These are phyloP conservation scores for Masnerella sp. DNA, from an alignment of 2,888 invertebrate genomes.

Conservation along the genomic window DNA sequence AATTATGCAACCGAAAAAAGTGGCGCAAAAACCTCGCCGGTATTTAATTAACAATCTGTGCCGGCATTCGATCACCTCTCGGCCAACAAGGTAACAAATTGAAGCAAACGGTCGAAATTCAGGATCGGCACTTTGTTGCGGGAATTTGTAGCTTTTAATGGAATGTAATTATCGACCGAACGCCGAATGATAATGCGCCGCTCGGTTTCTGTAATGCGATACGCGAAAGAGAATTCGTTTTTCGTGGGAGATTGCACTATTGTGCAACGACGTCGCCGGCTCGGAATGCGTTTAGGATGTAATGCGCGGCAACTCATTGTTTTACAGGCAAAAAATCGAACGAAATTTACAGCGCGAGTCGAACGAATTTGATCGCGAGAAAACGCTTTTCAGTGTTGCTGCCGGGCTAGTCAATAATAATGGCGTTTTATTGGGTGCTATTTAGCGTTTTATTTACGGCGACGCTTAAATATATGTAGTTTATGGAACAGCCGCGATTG, in stretches of 20 bases:
- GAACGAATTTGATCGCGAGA: slow-evolving; percentile 14
- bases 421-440: slow-evolving; percentile 17
- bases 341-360: slow-evolving; percentile 4
- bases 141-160: slow-evolving; percentile 37
- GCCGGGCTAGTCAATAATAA: slow-evolving; percentile 5
- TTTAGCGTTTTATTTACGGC: slow-evolving; percentile 10
- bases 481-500: slow-evolving; percentile 20
- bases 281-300: slow-evolving; percentile 27
- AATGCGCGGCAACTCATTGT: background rate
- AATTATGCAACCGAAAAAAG: no score
- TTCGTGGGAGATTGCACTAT: slow-evolving; percentile 46
- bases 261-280: slow-evolving; percentile 27
- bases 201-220: slow-evolving; percentile 22
- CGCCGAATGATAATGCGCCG: slow-evolving; percentile 28
- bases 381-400: no score
- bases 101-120: no score
- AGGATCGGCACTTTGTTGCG: background rate
- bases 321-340: background rate
- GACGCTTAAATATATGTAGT: slow-evolving; percentile 13
- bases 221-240: slow-evolving; percentile 26
- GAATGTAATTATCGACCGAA: slow-evolving; percentile 37
- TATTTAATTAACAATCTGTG: no score
- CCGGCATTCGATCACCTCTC: no score
- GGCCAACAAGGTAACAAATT: no score
- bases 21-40: no score